phyloP scores from a whole-genome alignment of 2,113 vertebrate genomes.

The Paedocypris sp. region DNA sequence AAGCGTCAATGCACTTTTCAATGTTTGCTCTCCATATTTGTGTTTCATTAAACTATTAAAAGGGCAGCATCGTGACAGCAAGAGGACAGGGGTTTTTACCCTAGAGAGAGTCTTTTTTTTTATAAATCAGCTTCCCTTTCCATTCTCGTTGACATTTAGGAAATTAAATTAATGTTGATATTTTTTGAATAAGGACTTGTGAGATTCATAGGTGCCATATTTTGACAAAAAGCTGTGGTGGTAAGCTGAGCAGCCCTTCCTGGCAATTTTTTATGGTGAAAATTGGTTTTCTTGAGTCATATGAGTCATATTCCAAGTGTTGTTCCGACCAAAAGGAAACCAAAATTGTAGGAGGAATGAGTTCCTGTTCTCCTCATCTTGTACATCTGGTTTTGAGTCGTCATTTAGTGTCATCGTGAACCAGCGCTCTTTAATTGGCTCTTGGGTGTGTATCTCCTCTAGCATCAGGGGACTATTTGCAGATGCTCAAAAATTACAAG shows the following conservation, averaged over 20 bases:
- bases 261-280: no score
- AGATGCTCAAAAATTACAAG: constrained; percentile 40
- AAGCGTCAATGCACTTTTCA: constrained; percentile 16
- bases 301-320: background rate
- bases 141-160: background rate
- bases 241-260: background rate
- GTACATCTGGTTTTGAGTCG: constrained; percentile 26
- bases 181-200: background rate
- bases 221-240: background rate
- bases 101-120: background rate
- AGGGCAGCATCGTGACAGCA: background rate
- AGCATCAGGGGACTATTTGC: constrained; percentile 14
- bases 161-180: background rate
- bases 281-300: background rate
- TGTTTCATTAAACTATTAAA: constrained; percentile 36
- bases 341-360: background rate
- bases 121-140: background rate
- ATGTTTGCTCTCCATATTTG: constrained; percentile 35
- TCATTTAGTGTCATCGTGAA: constrained; percentile 6
- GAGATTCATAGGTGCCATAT: background rate
- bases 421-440: constrained; percentile 32
- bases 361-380: no score
- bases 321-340: background rate
- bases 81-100: background rate
- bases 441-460: constrained; percentile 22